These are phyloP conservation scores for Electrophaes corylata DNA, from an alignment of 2,888 invertebrate genomes.

Conservation along the genomic window DNA sequence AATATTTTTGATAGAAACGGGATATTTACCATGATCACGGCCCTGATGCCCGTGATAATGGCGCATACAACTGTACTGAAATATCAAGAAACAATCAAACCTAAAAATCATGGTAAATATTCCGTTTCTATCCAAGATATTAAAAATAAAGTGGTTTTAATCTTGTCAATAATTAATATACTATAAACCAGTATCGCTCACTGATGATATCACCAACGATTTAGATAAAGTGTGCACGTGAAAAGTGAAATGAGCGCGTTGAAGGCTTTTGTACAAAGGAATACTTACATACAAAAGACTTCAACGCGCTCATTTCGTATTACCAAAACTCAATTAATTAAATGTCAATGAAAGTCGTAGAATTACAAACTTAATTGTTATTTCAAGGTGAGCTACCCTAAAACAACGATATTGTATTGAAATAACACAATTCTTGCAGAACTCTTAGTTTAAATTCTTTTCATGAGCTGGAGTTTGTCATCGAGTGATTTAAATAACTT, in stretches of 20 bases:
- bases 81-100: too few species aligned
- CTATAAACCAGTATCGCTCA: too few species aligned
- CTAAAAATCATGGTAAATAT: too few species aligned
- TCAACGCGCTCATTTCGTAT: conserved; percentile 32
- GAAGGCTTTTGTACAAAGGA: too few species aligned
- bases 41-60: too few species aligned
- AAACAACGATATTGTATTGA: conserved; percentile 30
- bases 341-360: conserved; percentile 20
- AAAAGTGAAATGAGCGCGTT: too few species aligned
- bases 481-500: conserved; percentile 31
- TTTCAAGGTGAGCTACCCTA: conserved; percentile 33
- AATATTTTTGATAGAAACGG: too few species aligned
- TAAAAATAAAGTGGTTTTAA: too few species aligned
- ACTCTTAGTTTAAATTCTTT: conserved; percentile 40
- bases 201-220: neutral
- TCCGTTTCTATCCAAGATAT: too few species aligned
- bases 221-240: conserved; percentile 9
- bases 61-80: too few species aligned
- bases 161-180: too few species aligned
- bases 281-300: conserved; percentile 35
- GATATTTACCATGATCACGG: too few species aligned
- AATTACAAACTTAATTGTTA: conserved; percentile 31
- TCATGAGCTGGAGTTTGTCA: conserved; percentile 18
- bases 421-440: conserved; percentile 41
- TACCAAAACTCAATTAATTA: conserved; percentile 12